phyloP scores from a whole-genome alignment of 2,888 invertebrate species.

The Drosophila neoperkinsi region DNA sequence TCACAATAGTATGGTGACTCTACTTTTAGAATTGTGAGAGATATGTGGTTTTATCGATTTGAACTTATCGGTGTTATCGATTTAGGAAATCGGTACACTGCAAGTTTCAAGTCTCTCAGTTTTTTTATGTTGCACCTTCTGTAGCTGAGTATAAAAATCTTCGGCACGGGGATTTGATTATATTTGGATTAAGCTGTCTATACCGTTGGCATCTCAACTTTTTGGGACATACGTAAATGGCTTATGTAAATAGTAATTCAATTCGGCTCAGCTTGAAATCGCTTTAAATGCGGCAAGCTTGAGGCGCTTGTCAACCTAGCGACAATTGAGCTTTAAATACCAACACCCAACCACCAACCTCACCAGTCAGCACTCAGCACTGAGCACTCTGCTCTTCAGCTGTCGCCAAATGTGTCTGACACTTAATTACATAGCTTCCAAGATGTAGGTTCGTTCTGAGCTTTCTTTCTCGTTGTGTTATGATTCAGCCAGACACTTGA shows the following conservation, averaged over 20 bases:
- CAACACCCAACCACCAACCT: background rate
- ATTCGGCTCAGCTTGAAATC: background rate
- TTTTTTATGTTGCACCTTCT: background rate
- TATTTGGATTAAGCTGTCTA: background rate
- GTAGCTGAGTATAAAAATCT: background rate
- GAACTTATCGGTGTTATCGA: background rate
- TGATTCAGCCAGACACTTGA: constrained; percentile 50
- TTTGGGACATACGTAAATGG: background rate
- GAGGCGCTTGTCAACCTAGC: background rate
- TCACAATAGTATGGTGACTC: background rate
- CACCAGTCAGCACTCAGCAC: background rate
- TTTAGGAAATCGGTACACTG: background rate
- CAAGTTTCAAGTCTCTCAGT: background rate
- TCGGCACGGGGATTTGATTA: background rate
- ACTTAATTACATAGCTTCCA: constrained; percentile 54
- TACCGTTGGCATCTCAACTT: constrained; percentile 1
- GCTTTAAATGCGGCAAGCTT: background rate
- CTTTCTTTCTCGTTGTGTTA: constrained; percentile 26
- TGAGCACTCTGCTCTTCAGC: background rate
- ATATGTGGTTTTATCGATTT: background rate
- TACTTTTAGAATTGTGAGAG: background rate
- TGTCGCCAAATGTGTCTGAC: constrained; percentile 37
- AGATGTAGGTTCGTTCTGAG: constrained; percentile 1
- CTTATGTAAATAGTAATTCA: constrained; percentile 7
- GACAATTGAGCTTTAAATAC: constrained; percentile 1